Evolutionary conservation across 2,888 invertebrate species (phyloP).

Genomic region (Agrenia bidenticulata): DNA sequence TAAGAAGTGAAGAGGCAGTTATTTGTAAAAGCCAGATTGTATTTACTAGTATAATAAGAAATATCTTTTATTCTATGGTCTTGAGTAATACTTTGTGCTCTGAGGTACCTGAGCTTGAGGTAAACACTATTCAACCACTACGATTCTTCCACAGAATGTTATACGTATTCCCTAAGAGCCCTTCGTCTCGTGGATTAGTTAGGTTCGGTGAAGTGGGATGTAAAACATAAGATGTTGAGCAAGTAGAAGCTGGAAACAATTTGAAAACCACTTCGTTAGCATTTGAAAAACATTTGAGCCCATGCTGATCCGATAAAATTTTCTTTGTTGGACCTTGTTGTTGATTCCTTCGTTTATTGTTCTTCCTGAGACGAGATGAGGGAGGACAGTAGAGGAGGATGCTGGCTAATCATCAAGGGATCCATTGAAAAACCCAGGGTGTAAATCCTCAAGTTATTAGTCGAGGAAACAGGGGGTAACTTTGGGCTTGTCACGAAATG

Average conservation of each 20-base stretch:
- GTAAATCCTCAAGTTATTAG: slow-evolving; percentile 17
- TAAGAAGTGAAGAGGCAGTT: slow-evolving; percentile 23
- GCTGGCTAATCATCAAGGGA: slow-evolving; percentile 21
- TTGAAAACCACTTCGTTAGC: slow-evolving; percentile 21
- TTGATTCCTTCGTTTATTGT: slow-evolving; percentile 13
- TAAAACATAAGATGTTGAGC: neutral
- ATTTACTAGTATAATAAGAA: too few species aligned
- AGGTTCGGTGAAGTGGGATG: neutral
- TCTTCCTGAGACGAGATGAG: slow-evolving; percentile 24
- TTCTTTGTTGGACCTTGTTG: slow-evolving; percentile 10
- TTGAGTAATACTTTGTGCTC: too few species aligned
- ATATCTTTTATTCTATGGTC: too few species aligned
- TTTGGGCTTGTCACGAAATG: slow-evolving; percentile 22
- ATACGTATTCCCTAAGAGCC: too few species aligned
- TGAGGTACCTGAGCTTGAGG: too few species aligned
- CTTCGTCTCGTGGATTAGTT: neutral
- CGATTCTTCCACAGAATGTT: too few species aligned
- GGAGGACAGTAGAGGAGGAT: slow-evolving; percentile 16
- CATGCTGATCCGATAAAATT: slow-evolving; percentile 22
- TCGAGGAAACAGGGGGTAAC: slow-evolving; percentile 16
- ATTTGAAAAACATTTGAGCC: slow-evolving; percentile 16
- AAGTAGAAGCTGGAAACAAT: slow-evolving; percentile 21
- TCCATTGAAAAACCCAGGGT: slow-evolving; percentile 9
- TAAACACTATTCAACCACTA: too few species aligned
- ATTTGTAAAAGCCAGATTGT: too few species aligned